A percentile compares a stretch with the other conserved stretches of the same genome.
These are phyloP conservation scores for Cladopsammia gracilis DNA, from an alignment of 64 coral and sea anemone genomes.

Conservation along the genomic window DNA sequence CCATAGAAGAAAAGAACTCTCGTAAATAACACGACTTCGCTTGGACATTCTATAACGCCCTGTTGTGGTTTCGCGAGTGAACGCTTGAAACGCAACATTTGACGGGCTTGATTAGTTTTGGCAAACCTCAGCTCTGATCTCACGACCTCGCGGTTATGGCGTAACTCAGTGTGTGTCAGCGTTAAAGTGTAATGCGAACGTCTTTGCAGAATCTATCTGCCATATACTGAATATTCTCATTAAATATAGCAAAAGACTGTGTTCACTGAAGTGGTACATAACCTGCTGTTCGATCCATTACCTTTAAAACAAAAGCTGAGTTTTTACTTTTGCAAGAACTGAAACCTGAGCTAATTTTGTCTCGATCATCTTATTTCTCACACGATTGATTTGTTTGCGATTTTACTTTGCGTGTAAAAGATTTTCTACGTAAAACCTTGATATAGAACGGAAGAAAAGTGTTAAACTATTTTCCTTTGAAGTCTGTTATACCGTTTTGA, in stretches of 20 bases:
- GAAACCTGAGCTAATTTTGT: no score
- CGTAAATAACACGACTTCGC: slow-evolving; percentile 30
- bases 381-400: background rate
- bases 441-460: no score
- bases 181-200: background rate
- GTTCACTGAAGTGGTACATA: background rate
- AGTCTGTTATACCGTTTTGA: no score
- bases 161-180: background rate
- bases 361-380: no score
- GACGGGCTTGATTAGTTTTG: background rate
- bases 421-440: no score
- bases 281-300: background rate
- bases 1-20: slow-evolving; percentile 33
- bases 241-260: no score
- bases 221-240: no score
- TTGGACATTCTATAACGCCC: background rate
- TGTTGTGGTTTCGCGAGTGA: background rate
- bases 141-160: background rate
- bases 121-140: background rate
- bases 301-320: background rate
- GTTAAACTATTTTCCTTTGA: no score
- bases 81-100: background rate
- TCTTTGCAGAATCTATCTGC: no score
- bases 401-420: background rate
- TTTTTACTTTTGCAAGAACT: no score